phyloP scores from a whole-genome alignment of 1,140 invertebrate species.

The Stegodyphus dumicola region DNA sequence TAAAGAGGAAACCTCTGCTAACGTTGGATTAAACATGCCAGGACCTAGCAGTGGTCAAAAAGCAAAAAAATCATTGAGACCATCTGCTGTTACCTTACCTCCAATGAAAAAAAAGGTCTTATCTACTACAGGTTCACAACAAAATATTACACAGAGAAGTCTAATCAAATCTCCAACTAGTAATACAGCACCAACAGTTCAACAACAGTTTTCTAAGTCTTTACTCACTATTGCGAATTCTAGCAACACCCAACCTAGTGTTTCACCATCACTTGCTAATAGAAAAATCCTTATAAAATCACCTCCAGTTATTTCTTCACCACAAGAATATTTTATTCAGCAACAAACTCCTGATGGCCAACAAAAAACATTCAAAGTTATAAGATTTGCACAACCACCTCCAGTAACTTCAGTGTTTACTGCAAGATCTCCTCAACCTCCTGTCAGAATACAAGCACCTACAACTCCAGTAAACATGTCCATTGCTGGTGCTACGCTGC shows the following conservation, averaged over 20 bases:
- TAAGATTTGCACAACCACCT: slow-evolving; percentile 7
- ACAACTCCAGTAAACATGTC: background rate
- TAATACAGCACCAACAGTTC: too few relatives aligned
- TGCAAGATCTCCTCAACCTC: background rate
- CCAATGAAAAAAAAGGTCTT: background rate
- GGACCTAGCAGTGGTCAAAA: background rate
- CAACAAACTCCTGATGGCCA: slow-evolving; percentile 44
- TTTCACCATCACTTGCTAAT: too few relatives aligned
- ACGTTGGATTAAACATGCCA: too few relatives aligned
- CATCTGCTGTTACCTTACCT: background rate
- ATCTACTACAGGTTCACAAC: too few relatives aligned
- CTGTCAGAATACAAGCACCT: background rate
- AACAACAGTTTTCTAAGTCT: too few relatives aligned
- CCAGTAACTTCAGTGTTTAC: background rate
- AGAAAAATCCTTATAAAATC: too few relatives aligned
- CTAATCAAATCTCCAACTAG: too few relatives aligned
- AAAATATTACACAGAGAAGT: too few relatives aligned
- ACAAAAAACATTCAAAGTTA: slow-evolving; percentile 41
- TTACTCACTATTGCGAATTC: too few relatives aligned
- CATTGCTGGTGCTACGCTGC: background rate
- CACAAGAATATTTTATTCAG: slow-evolving; percentile 34
- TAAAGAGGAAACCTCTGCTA: too few relatives aligned
- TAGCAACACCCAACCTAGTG: too few relatives aligned
- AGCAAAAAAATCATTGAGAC: slow-evolving; percentile 36
- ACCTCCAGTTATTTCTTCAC: background rate